Base-by-base conservation (phyloP, 2,797 vertebrate genomes). In the Pogoniulus pusillus region DNA sequence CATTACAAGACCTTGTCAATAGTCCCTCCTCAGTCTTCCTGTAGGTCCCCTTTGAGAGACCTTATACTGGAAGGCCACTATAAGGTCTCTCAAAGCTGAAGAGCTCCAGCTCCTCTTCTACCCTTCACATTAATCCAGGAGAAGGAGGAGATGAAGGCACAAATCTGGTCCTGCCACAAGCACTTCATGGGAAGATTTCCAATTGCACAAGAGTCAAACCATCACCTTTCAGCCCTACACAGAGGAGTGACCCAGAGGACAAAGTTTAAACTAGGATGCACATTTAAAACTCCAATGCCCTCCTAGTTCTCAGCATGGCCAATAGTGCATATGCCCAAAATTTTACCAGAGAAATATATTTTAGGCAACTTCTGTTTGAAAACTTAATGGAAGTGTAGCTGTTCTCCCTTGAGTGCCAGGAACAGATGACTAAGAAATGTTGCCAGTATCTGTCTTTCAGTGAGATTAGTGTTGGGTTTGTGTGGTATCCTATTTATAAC, bases 401-500 rank as follows among this genome's bases (percentile, higher is more conserved):
- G 87, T 68, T 94, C 85, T 90, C 62, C 75, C 91, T 91, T 84
- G 90, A 93, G 90, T 13, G 26, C 81, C 89, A 84, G 91, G 88
- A 94, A 94, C 93, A 94, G 90, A 95, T 93, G 96, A 96, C 85
- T 82, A 93, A 92, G 93, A 93, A 96, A 92, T 88, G 74, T 93
- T 96, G 93, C 95, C 94, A 96, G 91, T 85, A 84, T 96, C 91
- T 93, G 92, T 95, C 90, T 88, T 95, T 95, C 90, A 93, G 78
- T 0, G 49, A 96, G 96, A 96, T 94, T 95, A 95, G 91, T 90
- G 93, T 66, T 94, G 91, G 91, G 94, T 95, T 94, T 96, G 90
- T 96, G 96, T 92, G 94, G 94, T 95, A 89, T 92, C 90, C 95
- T 96, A 96, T 96, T 96, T 97, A 96, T 95, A 96, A 90, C 96